phyloP scores from a whole-genome alignment of 2,888 invertebrate species.

The Rutpela maculata region DNA sequence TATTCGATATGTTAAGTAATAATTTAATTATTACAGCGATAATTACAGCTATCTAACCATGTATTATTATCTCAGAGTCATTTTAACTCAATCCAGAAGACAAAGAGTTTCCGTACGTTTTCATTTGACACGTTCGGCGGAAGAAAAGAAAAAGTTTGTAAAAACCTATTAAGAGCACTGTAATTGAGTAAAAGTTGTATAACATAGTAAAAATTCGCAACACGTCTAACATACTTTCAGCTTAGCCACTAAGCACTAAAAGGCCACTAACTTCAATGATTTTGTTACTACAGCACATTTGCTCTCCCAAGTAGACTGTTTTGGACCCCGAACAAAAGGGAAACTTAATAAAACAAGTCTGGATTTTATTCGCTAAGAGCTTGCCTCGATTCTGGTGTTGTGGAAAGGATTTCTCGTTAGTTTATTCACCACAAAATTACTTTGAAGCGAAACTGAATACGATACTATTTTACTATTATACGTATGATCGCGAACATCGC shows the following conservation, averaged over 20 bases:
- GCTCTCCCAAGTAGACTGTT: constrained; percentile 56
- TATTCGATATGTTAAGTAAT: too few species aligned
- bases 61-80: background rate
- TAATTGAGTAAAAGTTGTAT: constrained; percentile 48
- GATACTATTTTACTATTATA: background rate
- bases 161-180: constrained; percentile 47
- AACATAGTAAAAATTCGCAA: constrained; percentile 45
- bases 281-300: constrained; percentile 59
- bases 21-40: too few species aligned
- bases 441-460: background rate
- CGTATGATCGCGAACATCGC: background rate
- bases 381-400: constrained; percentile 14
- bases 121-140: background rate
- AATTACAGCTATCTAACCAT: too few species aligned
- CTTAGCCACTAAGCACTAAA: constrained; percentile 47
- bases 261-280: constrained; percentile 60
- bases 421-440: background rate
- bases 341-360: constrained; percentile 62
- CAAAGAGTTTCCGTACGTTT: background rate
- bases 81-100: background rate
- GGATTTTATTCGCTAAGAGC: constrained; percentile 56
- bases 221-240: constrained; percentile 41
- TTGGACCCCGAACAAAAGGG: constrained; percentile 58
- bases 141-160: constrained; percentile 42
- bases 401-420: constrained; percentile 10